phyloP scores from a whole-genome alignment of 2,797 vertebrate species.

The Echiichthys vipera region DNA sequence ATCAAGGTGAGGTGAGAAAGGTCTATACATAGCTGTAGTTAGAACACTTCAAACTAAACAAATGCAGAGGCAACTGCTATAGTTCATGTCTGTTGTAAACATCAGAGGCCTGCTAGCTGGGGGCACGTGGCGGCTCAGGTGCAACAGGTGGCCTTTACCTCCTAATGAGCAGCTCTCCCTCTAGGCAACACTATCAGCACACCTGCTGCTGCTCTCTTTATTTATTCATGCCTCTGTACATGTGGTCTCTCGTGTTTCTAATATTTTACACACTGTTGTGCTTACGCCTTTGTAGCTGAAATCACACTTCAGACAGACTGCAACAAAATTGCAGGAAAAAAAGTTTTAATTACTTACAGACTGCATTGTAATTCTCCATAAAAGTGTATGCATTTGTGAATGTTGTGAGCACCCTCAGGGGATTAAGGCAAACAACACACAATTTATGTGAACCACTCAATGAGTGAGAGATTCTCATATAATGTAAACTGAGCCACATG shows the following conservation, averaged over 20 bases:
- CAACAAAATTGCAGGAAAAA: background rate
- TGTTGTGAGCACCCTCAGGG: background rate
- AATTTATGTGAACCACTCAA: background rate
- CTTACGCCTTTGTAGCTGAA: constrained; percentile 41
- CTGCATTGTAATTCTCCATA: background rate
- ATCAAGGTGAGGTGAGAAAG: background rate
- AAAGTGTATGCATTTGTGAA: background rate
- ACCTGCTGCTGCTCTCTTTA: constrained; percentile 82
- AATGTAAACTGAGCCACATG: background rate
- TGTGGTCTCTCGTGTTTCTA: constrained; percentile 75
- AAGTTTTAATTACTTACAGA: background rate
- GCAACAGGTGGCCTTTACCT: constrained; percentile 83
- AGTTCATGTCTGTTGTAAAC: constrained; percentile 44
- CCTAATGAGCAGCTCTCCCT: constrained; percentile 79
- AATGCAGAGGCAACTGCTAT: constrained; percentile 4
- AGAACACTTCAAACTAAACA: constrained; percentile 16
- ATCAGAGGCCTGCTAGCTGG: constrained; percentile 41
- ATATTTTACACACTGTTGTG: constrained; percentile 60
- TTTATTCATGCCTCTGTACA: constrained; percentile 78
- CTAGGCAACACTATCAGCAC: constrained; percentile 80
- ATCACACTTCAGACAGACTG: constrained; percentile 15
- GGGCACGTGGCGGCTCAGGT: constrained; percentile 65
- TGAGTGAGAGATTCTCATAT: background rate
- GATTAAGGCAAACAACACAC: background rate
- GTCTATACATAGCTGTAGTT: background rate